A percentile compares a stretch with the other conserved stretches of the same genome.
Evolutionary conservation across 2,888 invertebrate genomes (phyloP).

Genomic region (Lampropteryx suffumata): DNA sequence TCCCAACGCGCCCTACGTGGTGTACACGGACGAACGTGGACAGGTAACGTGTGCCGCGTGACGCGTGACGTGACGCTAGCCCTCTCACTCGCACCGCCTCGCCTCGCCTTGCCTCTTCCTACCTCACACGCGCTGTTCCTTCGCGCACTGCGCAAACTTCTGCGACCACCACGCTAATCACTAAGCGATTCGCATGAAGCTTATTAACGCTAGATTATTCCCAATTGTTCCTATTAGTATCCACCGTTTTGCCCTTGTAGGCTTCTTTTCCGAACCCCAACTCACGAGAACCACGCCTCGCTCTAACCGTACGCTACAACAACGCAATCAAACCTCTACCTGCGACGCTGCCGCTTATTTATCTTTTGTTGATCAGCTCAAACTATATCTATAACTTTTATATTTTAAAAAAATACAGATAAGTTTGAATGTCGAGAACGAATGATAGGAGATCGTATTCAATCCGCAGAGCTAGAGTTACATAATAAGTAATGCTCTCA

Average conservation of each 20-base stretch:
- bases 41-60: conserved; percentile 89
- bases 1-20: conserved; percentile 95
- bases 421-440: conserved; percentile 25
- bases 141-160: conserved; percentile 28
- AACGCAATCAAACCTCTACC: conserved; percentile 61
- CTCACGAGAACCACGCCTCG: conserved; percentile 45
- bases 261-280: conserved; percentile 23
- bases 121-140: conserved; percentile 22
- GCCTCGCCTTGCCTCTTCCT: neutral
- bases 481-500: conserved; percentile 27
- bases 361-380: conserved; percentile 50
- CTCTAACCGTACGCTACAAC: conserved; percentile 57
- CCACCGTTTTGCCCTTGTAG: conserved; percentile 16
- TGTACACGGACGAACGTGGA: conserved; percentile 97
- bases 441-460: conserved; percentile 17
- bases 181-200: conserved; percentile 45
- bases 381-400: conserved; percentile 23
- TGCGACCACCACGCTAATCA: conserved; percentile 28
- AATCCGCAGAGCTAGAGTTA: conserved; percentile 21
- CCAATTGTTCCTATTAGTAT: conserved; percentile 13
- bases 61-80: conserved; percentile 48
- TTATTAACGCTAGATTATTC: conserved; percentile 44
- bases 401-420: conserved; percentile 13
- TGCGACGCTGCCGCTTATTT: conserved; percentile 48
- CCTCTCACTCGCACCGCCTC: conserved; percentile 15